phyloP scores from a whole-genome alignment of 2,888 invertebrate species.

The Acanthosepion esculentum region DNA sequence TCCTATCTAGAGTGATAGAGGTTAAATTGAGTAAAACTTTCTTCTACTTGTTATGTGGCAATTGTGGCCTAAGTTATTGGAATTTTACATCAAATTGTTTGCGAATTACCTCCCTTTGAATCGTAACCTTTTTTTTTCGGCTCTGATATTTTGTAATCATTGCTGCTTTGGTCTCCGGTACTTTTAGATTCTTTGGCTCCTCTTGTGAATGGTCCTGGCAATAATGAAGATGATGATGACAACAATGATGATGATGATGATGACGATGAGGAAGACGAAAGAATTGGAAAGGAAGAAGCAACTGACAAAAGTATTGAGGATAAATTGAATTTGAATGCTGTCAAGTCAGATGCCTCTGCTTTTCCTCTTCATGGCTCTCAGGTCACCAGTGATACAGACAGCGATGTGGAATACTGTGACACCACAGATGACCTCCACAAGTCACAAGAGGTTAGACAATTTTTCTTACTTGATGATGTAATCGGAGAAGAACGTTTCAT shows the following conservation, averaged over 20 bases:
- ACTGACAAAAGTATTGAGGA: neutral
- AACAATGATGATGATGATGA: neutral
- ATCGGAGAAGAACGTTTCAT: too few species aligned
- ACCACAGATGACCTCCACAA: conserved; percentile 67
- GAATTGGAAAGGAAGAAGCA: neutral
- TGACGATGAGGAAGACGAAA: neutral
- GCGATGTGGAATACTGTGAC: conserved; percentile 72
- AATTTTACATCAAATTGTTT: too few species aligned
- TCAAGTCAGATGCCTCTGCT: neutral
- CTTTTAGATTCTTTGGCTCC: too few species aligned
- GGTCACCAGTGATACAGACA: conserved; percentile 59
- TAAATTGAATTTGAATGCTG: neutral
- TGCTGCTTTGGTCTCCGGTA: neutral
- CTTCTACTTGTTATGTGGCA: too few species aligned
- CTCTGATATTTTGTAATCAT: too few species aligned
- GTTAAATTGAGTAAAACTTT: too few species aligned
- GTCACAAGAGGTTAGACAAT: conserved; percentile 51
- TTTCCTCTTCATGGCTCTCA: neutral
- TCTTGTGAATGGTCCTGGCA: neutral
- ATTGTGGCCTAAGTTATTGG: too few species aligned
- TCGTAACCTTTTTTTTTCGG: too few species aligned
- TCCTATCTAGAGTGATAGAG: too few species aligned
- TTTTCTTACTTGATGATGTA: too few species aligned
- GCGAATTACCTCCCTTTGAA: too few species aligned
- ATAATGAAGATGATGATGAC: neutral